These are phyloP conservation scores for Drosophila meridiana DNA, from an alignment of 2,888 invertebrate species.

Conservation along the genomic window DNA sequence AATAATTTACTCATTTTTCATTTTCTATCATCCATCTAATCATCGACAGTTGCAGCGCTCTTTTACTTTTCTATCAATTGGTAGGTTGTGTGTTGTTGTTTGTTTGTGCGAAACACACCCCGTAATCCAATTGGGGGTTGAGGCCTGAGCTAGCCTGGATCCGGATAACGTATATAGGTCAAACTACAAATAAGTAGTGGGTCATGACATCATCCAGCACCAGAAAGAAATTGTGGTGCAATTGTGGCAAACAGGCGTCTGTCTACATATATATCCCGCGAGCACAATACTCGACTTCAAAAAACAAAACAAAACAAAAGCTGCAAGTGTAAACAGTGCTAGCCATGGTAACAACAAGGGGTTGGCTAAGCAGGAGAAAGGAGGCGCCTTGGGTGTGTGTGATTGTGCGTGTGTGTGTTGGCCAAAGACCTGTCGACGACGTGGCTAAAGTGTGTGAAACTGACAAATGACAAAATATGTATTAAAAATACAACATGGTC, in stretches of 20 bases:
- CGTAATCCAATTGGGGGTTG: constrained; percentile 25
- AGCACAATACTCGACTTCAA: constrained; percentile 30
- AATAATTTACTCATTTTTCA: neutral
- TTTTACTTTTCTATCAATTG: constrained; percentile 32
- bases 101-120: constrained; percentile 42
- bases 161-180: constrained; percentile 64
- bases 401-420: constrained; percentile 10
- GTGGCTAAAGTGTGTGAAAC: constrained; percentile 62
- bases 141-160: constrained; percentile 21
- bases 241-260: constrained; percentile 34
- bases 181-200: constrained; percentile 52
- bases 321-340: constrained; percentile 50
- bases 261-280: constrained; percentile 26
- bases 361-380: neutral
- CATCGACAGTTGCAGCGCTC: neutral
- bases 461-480: constrained; percentile 62
- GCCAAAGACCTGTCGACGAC: constrained; percentile 53
- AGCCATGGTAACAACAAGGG: constrained; percentile 59
- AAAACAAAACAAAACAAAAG: constrained; percentile 55
- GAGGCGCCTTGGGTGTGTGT: neutral
- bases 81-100: constrained; percentile 16
- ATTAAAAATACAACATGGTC: constrained; percentile 66
- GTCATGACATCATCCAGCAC: constrained; percentile 68
- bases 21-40: constrained; percentile 4
- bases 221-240: constrained; percentile 38